Percentiles rank a stretch among this genome's conserved stretches.
phyloP scores from a whole-genome alignment of 2,113 vertebrate species.

The Kryptolebias marmoratus region DNA sequence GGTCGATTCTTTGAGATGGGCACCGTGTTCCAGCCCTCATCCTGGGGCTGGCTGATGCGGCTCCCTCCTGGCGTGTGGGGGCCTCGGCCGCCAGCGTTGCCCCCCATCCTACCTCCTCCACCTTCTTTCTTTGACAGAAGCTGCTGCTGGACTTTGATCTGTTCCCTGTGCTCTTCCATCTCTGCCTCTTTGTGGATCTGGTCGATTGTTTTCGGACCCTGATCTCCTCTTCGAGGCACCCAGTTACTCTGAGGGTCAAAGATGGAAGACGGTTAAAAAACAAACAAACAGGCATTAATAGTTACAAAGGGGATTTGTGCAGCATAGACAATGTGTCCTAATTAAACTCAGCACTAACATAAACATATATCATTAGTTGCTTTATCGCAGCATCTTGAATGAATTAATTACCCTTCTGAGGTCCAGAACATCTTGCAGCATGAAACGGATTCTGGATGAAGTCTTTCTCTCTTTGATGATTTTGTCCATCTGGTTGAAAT shows the following conservation, averaged over 20 bases:
- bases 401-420: conserved; percentile 84
- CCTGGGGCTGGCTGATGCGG: conserved; percentile 81
- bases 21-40: conserved; percentile 97
- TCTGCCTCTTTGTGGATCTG: conserved; percentile 98
- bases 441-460: conserved; percentile 95
- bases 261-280: neutral
- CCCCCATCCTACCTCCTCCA: conserved; percentile 77
- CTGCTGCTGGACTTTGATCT: conserved; percentile 94
- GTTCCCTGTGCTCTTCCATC: conserved; percentile 93
- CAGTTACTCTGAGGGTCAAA: conserved; percentile 85
- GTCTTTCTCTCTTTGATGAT: conserved; percentile 98
- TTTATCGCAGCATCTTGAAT: neutral
- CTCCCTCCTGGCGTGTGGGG: conserved; percentile 69
- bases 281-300: neutral
- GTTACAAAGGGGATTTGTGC: too few relatives aligned
- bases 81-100: conserved; percentile 70
- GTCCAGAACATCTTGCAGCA: conserved; percentile 96
- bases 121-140: conserved; percentile 89
- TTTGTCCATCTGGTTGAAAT: conserved; percentile 97
- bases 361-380: neutral
- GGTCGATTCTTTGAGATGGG: conserved; percentile 93
- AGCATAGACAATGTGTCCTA: neutral
- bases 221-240: conserved; percentile 95
- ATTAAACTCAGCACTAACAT: neutral
- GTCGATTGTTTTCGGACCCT: conserved; percentile 96